Base-by-base conservation (phyloP, 2,797 vertebrate genomes). In the Tokudaia muenninki region DNA sequence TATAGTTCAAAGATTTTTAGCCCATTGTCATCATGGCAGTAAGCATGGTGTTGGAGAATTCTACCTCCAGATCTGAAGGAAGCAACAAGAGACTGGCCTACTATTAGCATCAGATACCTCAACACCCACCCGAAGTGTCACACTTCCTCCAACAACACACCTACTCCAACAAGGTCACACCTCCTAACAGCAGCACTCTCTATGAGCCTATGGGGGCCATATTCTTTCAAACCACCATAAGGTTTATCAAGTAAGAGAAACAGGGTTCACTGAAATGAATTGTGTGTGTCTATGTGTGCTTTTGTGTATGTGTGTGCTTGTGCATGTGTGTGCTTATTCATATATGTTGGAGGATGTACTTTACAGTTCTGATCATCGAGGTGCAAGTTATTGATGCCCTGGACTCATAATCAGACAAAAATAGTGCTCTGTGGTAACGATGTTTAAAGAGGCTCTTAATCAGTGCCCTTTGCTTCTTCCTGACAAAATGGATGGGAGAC, bases 361-460 rank as follows among this genome's bases (percentile, higher is more conserved):
- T 95, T 87, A 31, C 34, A 88, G 9, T 29, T 16, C 6, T 92
- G 34, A 6, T 96, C 89, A 95, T 81, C n/a, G 61, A 94, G 7
- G 31, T 44, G 61, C 2, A 86, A 81, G 2, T 81, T 96, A 96
- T 94, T 96, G 87, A 92, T 90, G 2, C 47, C 44, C 4, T 55
- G 63, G 87, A 63, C 82, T 96, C 93, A 22, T 63, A 96, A 97
- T 78, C 6, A 96, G 72, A 77, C 57, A 87, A 41, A 2, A 3
- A 37, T 17, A 81, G 72, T 87, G 21, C 19, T 90, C 87, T 95
- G 1, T 80, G 41, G 72, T 97, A 83, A 59, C 65, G 9, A 80
- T 61, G 7, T 9, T 74, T 86, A 81, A 26, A 84, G 1, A 9
- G 29, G 19, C 2, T 52, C 92, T 87, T 94, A 22, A 52, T 90